Conservation (phyloP, 1,140 invertebrate genomes). For the Chelonus insularis region DNA sequence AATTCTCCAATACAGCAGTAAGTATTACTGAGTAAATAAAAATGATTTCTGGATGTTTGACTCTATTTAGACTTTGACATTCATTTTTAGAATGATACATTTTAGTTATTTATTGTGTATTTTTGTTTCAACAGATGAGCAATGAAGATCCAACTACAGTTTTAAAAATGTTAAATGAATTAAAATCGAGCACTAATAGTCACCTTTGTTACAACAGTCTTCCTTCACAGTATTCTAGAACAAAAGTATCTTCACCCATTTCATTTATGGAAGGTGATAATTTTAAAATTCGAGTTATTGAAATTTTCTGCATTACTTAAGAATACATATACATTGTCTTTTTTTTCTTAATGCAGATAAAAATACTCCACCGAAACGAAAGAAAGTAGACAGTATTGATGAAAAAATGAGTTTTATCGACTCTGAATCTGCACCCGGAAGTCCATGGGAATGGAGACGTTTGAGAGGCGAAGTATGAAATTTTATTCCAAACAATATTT, state of each 20-base stretch:
- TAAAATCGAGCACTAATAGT: conserved; percentile 29
- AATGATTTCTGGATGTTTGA: no score
- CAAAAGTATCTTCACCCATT: background rate
- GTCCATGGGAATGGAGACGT: conserved; percentile 49
- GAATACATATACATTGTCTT: no score
- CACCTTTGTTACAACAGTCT: conserved; percentile 15
- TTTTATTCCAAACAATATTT: background rate
- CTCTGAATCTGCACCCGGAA: conserved; percentile 30
- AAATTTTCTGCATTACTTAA: no score
- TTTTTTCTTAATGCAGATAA: no score
- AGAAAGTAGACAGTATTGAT: conserved; percentile 18
- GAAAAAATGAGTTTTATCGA: conserved; percentile 20
- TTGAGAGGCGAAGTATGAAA: conserved; percentile 38
- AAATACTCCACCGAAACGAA: conserved; percentile 34
- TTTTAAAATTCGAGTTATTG: no score
- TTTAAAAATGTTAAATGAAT: conserved; percentile 43
- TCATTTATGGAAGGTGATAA: background rate
- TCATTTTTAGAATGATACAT: no score
- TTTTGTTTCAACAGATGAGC: no score
- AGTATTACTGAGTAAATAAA: no score
- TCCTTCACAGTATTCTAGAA: conserved; percentile 14
- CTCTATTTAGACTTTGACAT: no score
- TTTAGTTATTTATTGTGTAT: no score
- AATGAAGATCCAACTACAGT: conserved; percentile 42
- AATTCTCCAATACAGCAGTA: no score